phyloP scores from a whole-genome alignment of 2,113 vertebrate species.

The Oncorhynchus gorbuscha region DNA sequence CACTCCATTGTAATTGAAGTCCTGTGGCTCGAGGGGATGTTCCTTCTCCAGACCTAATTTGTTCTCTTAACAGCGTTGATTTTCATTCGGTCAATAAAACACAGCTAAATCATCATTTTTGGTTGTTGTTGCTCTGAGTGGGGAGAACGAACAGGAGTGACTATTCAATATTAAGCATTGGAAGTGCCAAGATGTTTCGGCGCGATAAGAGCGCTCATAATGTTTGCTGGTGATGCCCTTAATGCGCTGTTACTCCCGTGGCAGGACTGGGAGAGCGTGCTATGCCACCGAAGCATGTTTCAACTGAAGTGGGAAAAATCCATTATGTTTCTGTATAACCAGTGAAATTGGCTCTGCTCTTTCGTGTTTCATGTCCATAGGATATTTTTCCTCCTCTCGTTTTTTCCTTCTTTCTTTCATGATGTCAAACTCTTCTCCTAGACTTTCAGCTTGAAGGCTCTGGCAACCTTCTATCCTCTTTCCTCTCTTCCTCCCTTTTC shows the following conservation, averaged over 20 bases:
- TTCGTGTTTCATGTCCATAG: constrained; percentile 56
- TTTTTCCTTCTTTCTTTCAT: constrained; percentile 36
- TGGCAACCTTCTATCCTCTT: not conserved
- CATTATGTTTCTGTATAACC: constrained; percentile 58
- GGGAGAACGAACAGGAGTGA: constrained; percentile 32
- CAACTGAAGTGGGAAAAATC: constrained; percentile 49
- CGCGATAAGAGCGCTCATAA: constrained; percentile 61
- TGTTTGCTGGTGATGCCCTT: constrained; percentile 48
- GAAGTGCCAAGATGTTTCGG: constrained; percentile 62
- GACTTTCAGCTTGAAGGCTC: not conserved
- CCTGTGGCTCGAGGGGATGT: constrained; percentile 41
- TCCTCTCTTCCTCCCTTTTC: not conserved
- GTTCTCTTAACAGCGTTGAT: constrained; percentile 67
- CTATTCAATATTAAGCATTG: constrained; percentile 72
- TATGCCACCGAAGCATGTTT: constrained; percentile 24
- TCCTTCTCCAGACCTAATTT: constrained; percentile 67
- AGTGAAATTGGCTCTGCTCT: constrained; percentile 53
- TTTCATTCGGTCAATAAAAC: constrained; percentile 67
- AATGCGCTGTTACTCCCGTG: constrained; percentile 46
- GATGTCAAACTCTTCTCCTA: constrained; percentile 39
- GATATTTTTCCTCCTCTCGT: constrained; percentile 44
- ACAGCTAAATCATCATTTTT: constrained; percentile 25
- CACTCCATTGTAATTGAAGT: constrained; percentile 72
- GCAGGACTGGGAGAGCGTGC: not conserved
- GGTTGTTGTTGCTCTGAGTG: not conserved